Base-by-base conservation (phyloP, 2,113 vertebrate species). In the Clarias macrocephalus region DNA sequence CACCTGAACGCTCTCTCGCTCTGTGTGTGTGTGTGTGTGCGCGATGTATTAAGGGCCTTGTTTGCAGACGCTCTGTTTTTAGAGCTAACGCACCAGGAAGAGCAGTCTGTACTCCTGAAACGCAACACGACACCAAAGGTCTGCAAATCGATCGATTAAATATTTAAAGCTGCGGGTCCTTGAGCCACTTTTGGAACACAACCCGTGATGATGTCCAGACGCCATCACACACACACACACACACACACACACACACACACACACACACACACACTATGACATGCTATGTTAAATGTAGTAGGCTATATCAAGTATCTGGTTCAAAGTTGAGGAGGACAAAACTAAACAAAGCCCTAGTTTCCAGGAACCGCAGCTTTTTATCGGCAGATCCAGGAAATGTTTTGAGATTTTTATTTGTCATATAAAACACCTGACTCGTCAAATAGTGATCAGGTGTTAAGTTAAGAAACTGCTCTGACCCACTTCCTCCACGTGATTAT, bases 61-160 rank as follows among this genome's bases (percentile, higher is more conserved):
- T 59, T 68, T 30, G 18, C 0, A 11, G 18, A 23, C 30, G 37
- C 8, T 8, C 33, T 18, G 42, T 79, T 79, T 25, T 23, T 2
- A 25, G 54, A 70, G 6, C 6, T 4, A 11, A 48, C 2, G 65
- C 28, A 21, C 52, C 56, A 87, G 25, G 75, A 81, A 23, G 70
- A 30, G 8, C 21, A 1, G 25, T 21, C 77, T 48, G 23, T 28
- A 72, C 48, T 33, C 52, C 33, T n/a, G 25, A 37, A 72, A 30
- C 28, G 77, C 54, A 59, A 87, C 79, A 60, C 28, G 30, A 89
- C 48, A 83, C 72, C 4, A 9, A 15, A 56, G 87, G 21, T n/a
- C 28, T 54, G n/a, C 63, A 54, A 37, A 83, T 37, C 63, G n/a
- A 54, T 80, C 23, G 70, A 65, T 70, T 30, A 37, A 65, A 82